Evolutionary conservation across 2,797 vertebrate genomes (phyloP).

Genomic region (Mormyrus proboscirostris): DNA sequence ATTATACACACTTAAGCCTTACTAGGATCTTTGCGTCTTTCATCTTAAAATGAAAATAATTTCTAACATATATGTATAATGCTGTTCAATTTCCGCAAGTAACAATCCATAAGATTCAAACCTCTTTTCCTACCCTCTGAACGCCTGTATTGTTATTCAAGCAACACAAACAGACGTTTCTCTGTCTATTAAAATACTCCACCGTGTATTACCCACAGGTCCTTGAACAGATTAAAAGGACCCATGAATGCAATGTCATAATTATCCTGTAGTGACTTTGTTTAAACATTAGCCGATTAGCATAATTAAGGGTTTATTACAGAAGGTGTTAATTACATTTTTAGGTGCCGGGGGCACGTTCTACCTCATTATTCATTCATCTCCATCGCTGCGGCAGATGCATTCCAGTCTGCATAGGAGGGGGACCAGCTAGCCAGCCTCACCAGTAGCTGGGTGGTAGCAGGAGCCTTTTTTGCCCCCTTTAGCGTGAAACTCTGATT

Average conservation of each 20-base stretch:
- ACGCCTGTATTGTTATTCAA: background rate
- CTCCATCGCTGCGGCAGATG: background rate
- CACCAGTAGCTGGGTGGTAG: background rate
- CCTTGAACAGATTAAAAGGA: slow-evolving; percentile 11
- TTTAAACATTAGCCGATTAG: slow-evolving; percentile 27
- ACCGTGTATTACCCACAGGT: background rate
- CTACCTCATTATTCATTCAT: background rate
- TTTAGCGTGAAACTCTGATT: background rate
- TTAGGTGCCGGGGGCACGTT: slow-evolving; percentile 21
- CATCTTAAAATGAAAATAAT: background rate
- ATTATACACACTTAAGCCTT: background rate
- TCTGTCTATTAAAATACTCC: background rate
- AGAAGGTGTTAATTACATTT: slow-evolving; percentile 23
- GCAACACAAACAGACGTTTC: slow-evolving; percentile 4
- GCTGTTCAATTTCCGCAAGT: background rate
- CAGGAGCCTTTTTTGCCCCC: background rate
- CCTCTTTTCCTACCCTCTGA: background rate
- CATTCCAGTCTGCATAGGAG: background rate
- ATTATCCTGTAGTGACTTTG: slow-evolving; percentile 26
- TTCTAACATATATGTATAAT: background rate
- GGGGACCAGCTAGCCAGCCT: background rate
- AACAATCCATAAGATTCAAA: background rate
- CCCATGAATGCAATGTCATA: slow-evolving; percentile 21
- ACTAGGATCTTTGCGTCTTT: background rate
- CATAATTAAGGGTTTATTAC: slow-evolving; percentile 28